Base-by-base conservation (phyloP, 2,888 invertebrate species). In the Nipponacmea schrenckii region DNA sequence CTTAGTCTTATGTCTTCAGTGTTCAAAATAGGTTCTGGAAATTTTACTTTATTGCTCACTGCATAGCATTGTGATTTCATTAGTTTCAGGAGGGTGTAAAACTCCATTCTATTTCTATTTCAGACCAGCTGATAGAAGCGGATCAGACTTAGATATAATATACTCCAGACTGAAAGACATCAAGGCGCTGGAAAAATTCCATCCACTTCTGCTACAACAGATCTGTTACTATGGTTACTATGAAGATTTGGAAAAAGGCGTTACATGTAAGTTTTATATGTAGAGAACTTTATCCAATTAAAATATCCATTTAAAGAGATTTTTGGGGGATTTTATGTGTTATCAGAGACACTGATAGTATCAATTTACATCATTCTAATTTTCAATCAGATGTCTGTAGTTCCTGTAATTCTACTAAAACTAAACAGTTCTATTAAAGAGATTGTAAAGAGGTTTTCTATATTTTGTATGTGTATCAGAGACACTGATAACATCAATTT, bases 201-300 rank as follows among this genome's bases (percentile, higher is more conserved):
- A 94, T 67, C 92, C 93, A 77, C 91, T 92, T 31, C 91, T 94
- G 71, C 90, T 94, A 70, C 93, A 93, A 85, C 94, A 94, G 89
- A 90, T 94, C 82, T 94, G 94, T 77, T 91, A 92, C 88, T 93
- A 93, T 88, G 93, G 93, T 75, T 94, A 93, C 89, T 93, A 94
- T 89, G 94, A 94, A 89, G 93, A 93, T 86, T 90, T 94, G 80
- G 94, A 94, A 86, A 93, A 93, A 86, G 94, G 93, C 72, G 93
- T 94, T 69, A 94, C 94, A 83, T 90, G 94, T 94, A 90, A 93
- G 93, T 83, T 46, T 50, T n/a, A 17, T 15, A 15, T 4, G 20
- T 45, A 27, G 12, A 10, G 45, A 14, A 27, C 39, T 67, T 45
- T 48, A n/a, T n/a, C n/a, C n/a, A n/a, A n/a, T n/a, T n/a, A n/a